Evolutionary conservation across 2,113 vertebrate genomes (phyloP), one percentile per base, ranked within the genome.

Genomic region (Sphyrna mokarran): DNA sequence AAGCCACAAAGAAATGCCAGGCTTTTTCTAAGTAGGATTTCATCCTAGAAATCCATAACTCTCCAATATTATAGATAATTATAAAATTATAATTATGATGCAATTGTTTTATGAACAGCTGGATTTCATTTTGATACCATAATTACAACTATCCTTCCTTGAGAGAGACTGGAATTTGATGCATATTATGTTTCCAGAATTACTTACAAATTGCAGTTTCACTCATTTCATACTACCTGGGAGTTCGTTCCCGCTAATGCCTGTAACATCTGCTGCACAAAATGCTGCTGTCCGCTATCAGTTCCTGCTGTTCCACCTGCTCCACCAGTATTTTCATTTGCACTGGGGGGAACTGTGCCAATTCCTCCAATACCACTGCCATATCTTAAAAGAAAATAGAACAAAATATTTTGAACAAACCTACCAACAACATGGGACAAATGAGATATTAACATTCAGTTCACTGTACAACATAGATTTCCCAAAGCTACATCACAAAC

Each of bases 251-350:
- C 97, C 97, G 98, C 98, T 95, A 99, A 98, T 0, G 98, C 98
- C 96, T 98, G 98, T 78, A 99, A 96, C 98, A 99, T 99, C 37
- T 99, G 98, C 0, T 98, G 98, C 14, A 99, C 98, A 97, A 99
- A 99, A 96, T 98, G 98, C 96, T 98, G 98, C 96, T 98, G 98
- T 96, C 97, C 97, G 87, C 97, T 96, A 6, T 97, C 96, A 96
- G 97, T 96, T 97, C 97, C 98, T 94, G 96, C 96, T 16, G 97
- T 33, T 72, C 97, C 96, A 96, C 95, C 98, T 96, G 97, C n/a
- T 83, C 97, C 96, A 95, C 95, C 98, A 96, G 97, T 96, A 96
- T 96, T 98, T 96, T 97, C 97, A 96, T 43, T 76, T 29, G 94
- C 54, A 10, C 96, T 97, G 10, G 97, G 96, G 66, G 96, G 78